Conservation (phyloP, 2,113 vertebrate species). For the Tachysurus vachellii region DNA sequence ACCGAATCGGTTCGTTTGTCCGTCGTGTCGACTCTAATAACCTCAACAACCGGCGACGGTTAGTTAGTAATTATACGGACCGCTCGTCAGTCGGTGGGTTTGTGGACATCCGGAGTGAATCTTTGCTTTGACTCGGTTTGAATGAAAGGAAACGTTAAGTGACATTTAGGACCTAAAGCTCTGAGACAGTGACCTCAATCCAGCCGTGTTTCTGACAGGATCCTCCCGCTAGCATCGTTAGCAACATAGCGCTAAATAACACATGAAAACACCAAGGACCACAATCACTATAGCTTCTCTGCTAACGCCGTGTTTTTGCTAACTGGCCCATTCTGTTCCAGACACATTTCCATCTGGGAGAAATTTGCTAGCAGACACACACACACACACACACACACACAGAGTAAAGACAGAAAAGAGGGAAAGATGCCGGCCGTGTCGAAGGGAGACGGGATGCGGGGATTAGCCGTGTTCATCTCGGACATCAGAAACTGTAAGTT, state of each 20-base stretch:
- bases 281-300: neutral
- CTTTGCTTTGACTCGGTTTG: conserved; percentile 57
- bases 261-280: neutral
- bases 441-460: conserved; percentile 93
- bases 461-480: conserved; percentile 92
- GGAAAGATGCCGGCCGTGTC: conserved; percentile 90
- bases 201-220: neutral
- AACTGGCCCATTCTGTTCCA: neutral
- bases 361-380: conserved; percentile 10
- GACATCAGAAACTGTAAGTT: conserved; percentile 92
- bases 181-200: neutral
- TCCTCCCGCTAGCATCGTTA: conserved; percentile 12
- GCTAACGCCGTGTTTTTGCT: neutral
- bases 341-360: conserved; percentile 52
- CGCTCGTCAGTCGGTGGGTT: neutral
- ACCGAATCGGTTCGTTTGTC: neutral
- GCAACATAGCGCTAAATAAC: neutral
- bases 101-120: neutral
- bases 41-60: neutral
- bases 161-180: conserved; percentile 5
- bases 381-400: neutral
- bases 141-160: conserved; percentile 62
- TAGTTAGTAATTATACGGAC: rapidly evolving
- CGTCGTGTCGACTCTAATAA: neutral
- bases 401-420: conserved; percentile 49